A percentile compares a stretch with the other conserved stretches of the same genome.
These are phyloP conservation scores for Tuberolachnus salignus DNA, from an alignment of 2,888 invertebrate species.

Conservation along the genomic window DNA sequence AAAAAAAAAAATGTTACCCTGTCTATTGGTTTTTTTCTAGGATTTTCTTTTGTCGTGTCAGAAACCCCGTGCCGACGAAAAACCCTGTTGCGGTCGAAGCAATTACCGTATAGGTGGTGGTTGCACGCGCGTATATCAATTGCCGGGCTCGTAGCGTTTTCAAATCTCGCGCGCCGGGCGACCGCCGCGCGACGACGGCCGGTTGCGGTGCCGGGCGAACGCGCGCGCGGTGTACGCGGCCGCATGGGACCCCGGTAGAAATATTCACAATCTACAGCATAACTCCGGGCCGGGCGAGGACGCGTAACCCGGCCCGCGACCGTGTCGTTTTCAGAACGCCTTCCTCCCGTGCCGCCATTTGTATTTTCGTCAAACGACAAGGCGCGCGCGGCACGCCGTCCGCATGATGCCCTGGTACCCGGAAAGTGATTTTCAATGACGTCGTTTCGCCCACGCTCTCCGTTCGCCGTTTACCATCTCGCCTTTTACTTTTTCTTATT, in stretches of 20 bases:
- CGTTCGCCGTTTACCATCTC: not conserved
- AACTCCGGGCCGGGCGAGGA: too few relatives aligned
- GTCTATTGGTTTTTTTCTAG: too few relatives aligned
- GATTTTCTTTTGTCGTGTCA: not conserved
- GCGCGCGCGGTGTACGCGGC: not conserved
- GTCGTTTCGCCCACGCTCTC: conserved; percentile 36
- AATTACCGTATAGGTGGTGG: too few relatives aligned
- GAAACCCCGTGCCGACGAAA: not conserved
- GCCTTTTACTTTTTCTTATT: not conserved
- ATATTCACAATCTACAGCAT: conserved; percentile 45
- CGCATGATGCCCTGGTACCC: conserved; percentile 35
- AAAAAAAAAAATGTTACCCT: too few relatives aligned
- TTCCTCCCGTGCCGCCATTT: too few relatives aligned
- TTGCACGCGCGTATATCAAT: too few relatives aligned
- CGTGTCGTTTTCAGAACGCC: too few relatives aligned
- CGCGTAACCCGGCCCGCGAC: too few relatives aligned
- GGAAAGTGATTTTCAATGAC: conserved; percentile 46
- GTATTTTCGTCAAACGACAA: too few relatives aligned
- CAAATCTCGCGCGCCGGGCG: not conserved
- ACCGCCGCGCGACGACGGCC: not conserved
- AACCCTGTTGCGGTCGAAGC: not conserved
- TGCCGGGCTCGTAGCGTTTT: too few relatives aligned
- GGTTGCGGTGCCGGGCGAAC: too few relatives aligned
- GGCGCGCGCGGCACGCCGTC: too few relatives aligned
- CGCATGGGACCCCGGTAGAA: conserved; percentile 29